Evolutionary conservation across 2,113 vertebrate genomes (phyloP), one percentile per base, ranked within the genome.

Genomic region (Penelope pileata): DNA sequence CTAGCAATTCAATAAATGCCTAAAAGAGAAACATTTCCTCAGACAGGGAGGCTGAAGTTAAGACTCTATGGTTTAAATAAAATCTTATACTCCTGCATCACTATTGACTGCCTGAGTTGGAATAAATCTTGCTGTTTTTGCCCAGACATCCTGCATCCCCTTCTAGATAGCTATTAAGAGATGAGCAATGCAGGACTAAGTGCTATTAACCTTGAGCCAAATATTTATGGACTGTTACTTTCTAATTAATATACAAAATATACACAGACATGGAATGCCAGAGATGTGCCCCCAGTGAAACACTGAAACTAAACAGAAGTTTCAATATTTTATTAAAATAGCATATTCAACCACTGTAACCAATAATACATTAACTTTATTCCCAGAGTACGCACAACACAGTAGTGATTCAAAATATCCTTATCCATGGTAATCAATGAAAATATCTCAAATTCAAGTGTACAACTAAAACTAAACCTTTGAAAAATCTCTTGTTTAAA

Each of bases 241-340:
- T 53, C 72, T 32, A 88, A 88, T 59, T 40, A 90, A 80, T 18
- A 88, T 6, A 87, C 22, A 62, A 42, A 14, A 74, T 82, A 81
- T 16, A 29, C 21, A 72, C 8, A 53, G 54, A 83, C 9, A 47
- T 38, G 14, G 19, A 77, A 82, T 54, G 77, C 23, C 63, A 95
- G 83, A 86, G 74, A 77, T 29, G 59, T 38, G 30, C 7, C 32
- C 92, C 81, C 34, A 92, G 30, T 60, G 72, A 93, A 95, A 94
- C 60, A 80, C 5, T 59, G 29, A 88, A 94, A 85, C 47, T 21
- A 67, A 88, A 63, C 2, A 74, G 69, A 93, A 96, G 85, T 97
- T 98, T 97, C 96, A 96, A 94, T 98, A 98, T 98, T 99, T 99
- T 99, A 99, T 99, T 99, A 99, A 99, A 99, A 99, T 99, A 99